Base-by-base conservation (phyloP, 1,140 invertebrate genomes). In the Stegodyphus mimosarum region DNA sequence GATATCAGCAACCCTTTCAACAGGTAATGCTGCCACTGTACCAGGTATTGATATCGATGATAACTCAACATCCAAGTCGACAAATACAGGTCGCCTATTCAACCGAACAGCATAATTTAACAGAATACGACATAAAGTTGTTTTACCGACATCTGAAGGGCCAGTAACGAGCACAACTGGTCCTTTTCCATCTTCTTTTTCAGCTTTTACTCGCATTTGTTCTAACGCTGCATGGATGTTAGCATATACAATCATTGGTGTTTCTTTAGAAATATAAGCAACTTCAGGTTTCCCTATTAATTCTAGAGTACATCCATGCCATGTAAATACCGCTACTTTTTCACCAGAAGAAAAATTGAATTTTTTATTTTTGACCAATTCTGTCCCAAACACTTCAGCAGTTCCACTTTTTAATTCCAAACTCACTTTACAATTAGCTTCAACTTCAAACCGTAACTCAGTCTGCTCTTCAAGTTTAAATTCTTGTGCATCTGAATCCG, bases 361-460 rank as follows among this genome's bases (percentile, higher is more conserved):
- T 17, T 94, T 93, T 91, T 97, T 99, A 48, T 96, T 96, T 91
- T 96, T 96, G 0, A 98, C 95, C 80, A 99, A 89, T 91, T 99
- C 98, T 0, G 97, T 98, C 0, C 98, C 98, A 92, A 99, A 99
- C 70, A 99, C 93, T 92, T 99, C 98, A 0, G 96, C 98, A 49
- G 83, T 78, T 5, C 88, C 88, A 71, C 70, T 64, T 52, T 80
- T 84, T 55, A 89, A 55, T 64, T 87, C 95, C 64, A 97, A 91
- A 53, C 93, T 92, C 10, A 97, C 95, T 91, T 95, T 96, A 89
- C 96, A 94, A 91, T 95, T 96, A 6, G 93, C 93, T 91, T 98
- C 97, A 0, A 98, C 95, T 93, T 99, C 97, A 91, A 99, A 98
- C 67, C 97, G 92, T 15, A 99, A 91, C 91, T 99, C 97, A 18